Conservation (phyloP, 2,797 vertebrate genomes). For the Pteropus rufus region DNA sequence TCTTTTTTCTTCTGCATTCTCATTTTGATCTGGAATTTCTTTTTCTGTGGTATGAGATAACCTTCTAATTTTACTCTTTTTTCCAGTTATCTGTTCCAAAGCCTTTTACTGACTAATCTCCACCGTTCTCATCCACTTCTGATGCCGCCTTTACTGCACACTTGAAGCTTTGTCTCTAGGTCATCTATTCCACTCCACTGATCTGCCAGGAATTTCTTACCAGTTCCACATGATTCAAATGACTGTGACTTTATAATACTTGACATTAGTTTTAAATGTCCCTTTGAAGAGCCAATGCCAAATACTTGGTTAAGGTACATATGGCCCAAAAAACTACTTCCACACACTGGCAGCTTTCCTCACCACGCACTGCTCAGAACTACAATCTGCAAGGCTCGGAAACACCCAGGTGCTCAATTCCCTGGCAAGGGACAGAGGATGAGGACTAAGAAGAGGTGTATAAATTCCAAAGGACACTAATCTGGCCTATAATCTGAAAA, state of each 20-base stretch:
- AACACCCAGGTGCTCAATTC: background rate
- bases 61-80: background rate
- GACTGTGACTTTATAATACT: background rate
- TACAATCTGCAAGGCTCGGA: background rate
- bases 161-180: background rate
- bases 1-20: background rate
- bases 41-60: background rate
- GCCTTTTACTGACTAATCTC: background rate
- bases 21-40: background rate
- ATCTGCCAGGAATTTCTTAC: background rate
- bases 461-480: background rate
- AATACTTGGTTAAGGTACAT: background rate
- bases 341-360: background rate
- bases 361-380: background rate
- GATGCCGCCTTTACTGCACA: background rate
- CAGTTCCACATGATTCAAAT: background rate
- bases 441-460: background rate
- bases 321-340: background rate
- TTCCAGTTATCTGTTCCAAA: background rate
- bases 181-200: background rate
- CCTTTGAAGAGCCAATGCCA: background rate
- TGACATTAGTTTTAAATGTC: background rate
- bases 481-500: constrained; percentile 3
- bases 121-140: background rate
- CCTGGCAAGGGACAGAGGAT: background rate